These are phyloP conservation scores for Lithophane semibrunnea DNA, from an alignment of 2,888 invertebrate genomes.

Conservation along the genomic window DNA sequence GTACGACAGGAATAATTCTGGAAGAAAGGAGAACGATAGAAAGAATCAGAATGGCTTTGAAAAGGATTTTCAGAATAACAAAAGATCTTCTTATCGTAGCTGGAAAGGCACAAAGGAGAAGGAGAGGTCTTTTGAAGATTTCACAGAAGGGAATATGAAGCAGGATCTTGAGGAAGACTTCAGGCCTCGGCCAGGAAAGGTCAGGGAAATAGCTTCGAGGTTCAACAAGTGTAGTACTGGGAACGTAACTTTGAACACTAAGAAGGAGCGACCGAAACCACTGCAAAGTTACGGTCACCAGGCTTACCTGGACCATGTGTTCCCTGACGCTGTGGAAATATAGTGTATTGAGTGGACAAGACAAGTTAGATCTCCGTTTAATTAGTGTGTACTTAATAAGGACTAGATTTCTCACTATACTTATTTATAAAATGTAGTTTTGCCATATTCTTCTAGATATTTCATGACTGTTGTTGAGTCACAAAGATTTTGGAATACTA, in stretches of 20 bases:
- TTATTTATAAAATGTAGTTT: slow-evolving; percentile 71
- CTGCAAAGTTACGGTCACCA: slow-evolving; percentile 90
- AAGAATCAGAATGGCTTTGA: slow-evolving; percentile 67
- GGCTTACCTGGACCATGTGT: slow-evolving; percentile 91
- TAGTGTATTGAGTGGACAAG: slow-evolving; percentile 69
- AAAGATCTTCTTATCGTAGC: slow-evolving; percentile 76
- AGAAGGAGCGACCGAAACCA: slow-evolving; percentile 89
- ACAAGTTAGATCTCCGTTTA: slow-evolving; percentile 68
- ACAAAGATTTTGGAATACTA: slow-evolving; percentile 54
- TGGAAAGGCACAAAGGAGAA: slow-evolving; percentile 71
- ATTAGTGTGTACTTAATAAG: slow-evolving; percentile 66
- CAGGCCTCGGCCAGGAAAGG: slow-evolving; percentile 84
- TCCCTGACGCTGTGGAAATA: slow-evolving; percentile 90
- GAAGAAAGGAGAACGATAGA: slow-evolving; percentile 67
- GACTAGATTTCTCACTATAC: slow-evolving; percentile 68
- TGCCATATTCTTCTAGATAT: slow-evolving; percentile 70
- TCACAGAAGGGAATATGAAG: slow-evolving; percentile 48
- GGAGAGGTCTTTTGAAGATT: slow-evolving; percentile 73
- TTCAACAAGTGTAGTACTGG: slow-evolving; percentile 82
- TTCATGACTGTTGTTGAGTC: slow-evolving; percentile 51
- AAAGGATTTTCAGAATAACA: slow-evolving; percentile 68
- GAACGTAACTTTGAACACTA: slow-evolving; percentile 74
- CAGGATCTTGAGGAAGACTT: slow-evolving; percentile 69
- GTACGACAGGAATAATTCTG: slow-evolving; percentile 82
- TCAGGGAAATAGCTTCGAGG: slow-evolving; percentile 86